Evolutionary conservation across 2,888 invertebrate genomes (phyloP).

Genomic region (Cyclophora albipunctata): DNA sequence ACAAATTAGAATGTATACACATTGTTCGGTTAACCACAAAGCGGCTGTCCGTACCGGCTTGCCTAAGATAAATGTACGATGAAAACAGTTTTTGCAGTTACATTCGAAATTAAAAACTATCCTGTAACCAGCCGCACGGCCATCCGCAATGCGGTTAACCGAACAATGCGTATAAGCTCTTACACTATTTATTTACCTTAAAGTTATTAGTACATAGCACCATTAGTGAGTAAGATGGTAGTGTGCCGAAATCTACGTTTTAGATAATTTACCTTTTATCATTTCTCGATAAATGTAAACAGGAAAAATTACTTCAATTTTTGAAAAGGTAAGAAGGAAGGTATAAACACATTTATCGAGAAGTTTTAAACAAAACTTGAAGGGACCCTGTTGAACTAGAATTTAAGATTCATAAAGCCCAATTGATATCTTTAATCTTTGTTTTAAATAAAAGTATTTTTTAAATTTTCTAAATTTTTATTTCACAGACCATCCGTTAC

Average conservation of each 20-base stretch:
- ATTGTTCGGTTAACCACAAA: no score
- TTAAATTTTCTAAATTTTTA: conserved; percentile 33
- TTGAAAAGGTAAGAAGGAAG: no score
- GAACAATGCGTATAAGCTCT: no score
- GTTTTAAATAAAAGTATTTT: neutral
- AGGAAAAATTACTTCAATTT: neutral
- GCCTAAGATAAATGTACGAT: no score
- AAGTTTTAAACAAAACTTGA: conserved; percentile 27
- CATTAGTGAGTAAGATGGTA: conserved; percentile 3
- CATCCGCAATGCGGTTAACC: no score
- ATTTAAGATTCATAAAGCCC: conserved; percentile 26
- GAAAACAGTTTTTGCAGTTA: no score
- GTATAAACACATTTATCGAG: no score
- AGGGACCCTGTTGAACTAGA: conserved; percentile 40
- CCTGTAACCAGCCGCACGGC: no score
- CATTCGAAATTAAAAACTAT: no score
- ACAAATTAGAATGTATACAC: no score
- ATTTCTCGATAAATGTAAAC: conserved; percentile 5
- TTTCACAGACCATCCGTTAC: conserved; percentile 26
- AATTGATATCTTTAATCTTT: conserved; percentile 5
- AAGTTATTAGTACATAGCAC: neutral
- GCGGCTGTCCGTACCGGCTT: no score
- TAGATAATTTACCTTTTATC: conserved; percentile 3
- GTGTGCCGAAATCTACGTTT: neutral
- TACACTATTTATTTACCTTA: conserved; percentile 23